A percentile compares a stretch with the other conserved stretches of the same genome.
phyloP scores from a whole-genome alignment of 1,140 invertebrate species.

The Psilanteris sp. region DNA sequence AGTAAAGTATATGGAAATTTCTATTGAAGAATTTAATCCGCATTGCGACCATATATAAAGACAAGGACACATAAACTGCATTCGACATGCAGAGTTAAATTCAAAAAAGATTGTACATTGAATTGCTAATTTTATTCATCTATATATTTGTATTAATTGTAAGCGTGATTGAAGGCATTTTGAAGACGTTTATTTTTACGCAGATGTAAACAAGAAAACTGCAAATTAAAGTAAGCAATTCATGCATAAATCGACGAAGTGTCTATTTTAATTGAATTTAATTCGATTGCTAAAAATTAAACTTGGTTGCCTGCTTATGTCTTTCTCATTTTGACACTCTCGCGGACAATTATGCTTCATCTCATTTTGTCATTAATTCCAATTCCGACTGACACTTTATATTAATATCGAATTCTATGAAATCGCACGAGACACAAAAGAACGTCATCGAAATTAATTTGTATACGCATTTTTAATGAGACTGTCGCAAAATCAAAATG shows the following conservation, averaged over 20 bases:
- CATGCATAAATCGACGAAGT: too few species aligned
- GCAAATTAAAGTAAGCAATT: too few species aligned
- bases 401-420: constrained; percentile 34
- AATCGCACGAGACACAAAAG: constrained; percentile 31
- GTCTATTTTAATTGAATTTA: too few species aligned
- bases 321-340: too few species aligned
- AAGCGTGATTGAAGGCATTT: too few species aligned
- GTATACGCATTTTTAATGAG: constrained; percentile 29
- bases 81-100: constrained; percentile 20
- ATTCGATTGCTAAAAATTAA: too few species aligned
- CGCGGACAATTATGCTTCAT: constrained; percentile 33
- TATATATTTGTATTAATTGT: constrained; percentile 33
- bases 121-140: constrained; percentile 53
- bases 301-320: too few species aligned
- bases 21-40: constrained; percentile 37
- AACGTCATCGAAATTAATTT: constrained; percentile 11
- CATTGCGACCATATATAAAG: constrained; percentile 51
- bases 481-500: constrained; percentile 3
- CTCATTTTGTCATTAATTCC: constrained; percentile 53
- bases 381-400: constrained; percentile 48
- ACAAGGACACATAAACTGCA: constrained; percentile 50
- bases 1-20: constrained; percentile 2
- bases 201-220: too few species aligned
- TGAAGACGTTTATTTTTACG: too few species aligned
- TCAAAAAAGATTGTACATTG: constrained; percentile 36